Percentiles rank a stretch among this genome's conserved stretches.
phyloP scores from a whole-genome alignment of 2,797 vertebrate genomes.

The Coccyzus lansbergi region DNA sequence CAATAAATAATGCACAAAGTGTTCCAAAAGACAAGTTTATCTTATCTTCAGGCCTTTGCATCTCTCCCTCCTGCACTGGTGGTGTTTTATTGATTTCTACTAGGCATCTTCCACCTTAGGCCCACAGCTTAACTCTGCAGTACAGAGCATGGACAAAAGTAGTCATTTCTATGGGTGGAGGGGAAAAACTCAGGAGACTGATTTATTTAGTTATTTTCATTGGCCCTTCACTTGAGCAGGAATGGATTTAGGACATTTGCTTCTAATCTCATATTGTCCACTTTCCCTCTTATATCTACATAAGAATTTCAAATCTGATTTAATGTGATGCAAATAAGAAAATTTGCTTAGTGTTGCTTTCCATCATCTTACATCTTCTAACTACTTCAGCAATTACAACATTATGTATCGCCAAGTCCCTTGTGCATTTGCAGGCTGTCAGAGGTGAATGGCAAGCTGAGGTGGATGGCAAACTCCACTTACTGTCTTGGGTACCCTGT shows the following conservation, averaged over 20 bases:
- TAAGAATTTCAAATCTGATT: background rate
- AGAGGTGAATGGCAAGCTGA: background rate
- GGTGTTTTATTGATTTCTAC: background rate
- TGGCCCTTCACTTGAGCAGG: background rate
- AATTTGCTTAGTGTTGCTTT: background rate
- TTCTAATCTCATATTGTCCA: background rate
- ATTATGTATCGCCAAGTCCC: background rate
- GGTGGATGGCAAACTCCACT: background rate
- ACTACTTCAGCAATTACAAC: background rate
- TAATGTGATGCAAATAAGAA: background rate
- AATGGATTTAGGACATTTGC: background rate
- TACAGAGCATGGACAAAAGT: background rate
- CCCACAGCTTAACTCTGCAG: background rate
- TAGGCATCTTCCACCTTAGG: background rate
- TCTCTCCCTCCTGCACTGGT: background rate
- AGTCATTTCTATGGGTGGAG: rapidly evolving
- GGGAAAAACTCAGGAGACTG: background rate
- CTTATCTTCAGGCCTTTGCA: background rate
- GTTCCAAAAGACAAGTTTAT: background rate
- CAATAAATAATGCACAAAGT: background rate
- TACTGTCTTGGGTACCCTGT: background rate
- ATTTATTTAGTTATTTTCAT: background rate
- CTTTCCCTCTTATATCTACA: background rate
- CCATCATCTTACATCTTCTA: background rate
- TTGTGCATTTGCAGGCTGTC: background rate